phyloP scores from a whole-genome alignment of 2,888 invertebrate species.

The Drosophila siamana region DNA sequence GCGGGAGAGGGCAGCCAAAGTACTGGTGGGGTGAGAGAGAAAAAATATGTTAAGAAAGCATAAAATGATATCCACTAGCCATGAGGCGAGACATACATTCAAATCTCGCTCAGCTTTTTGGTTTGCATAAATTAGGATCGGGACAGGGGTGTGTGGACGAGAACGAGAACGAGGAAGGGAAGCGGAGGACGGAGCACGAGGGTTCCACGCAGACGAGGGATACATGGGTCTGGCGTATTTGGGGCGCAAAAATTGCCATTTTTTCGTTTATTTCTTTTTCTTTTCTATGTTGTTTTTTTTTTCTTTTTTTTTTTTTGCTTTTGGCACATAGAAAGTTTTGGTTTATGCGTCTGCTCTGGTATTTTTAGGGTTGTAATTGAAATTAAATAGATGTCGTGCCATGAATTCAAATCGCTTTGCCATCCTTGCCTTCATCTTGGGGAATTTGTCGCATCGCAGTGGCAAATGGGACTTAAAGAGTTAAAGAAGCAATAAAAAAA shows the following conservation, averaged over 20 bases:
- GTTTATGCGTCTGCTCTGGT: constrained; percentile 78
- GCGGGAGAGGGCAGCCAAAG: neutral
- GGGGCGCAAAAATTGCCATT: constrained; percentile 68
- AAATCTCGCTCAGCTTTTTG: constrained; percentile 71
- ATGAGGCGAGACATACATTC: constrained; percentile 40
- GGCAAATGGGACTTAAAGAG: constrained; percentile 58
- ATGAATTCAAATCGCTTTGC: constrained; percentile 72
- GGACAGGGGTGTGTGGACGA: constrained; percentile 6
- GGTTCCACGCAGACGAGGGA: constrained; percentile 10
- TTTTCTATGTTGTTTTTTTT: neutral
- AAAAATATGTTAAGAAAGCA: constrained; percentile 82
- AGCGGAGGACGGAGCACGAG: neutral
- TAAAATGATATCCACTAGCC: constrained; percentile 74
- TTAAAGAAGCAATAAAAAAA: constrained; percentile 30
- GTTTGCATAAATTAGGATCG: constrained; percentile 76
- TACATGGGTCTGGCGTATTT: constrained; percentile 49
- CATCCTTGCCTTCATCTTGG: constrained; percentile 18
- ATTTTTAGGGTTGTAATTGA: constrained; percentile 79
- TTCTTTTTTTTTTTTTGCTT: constrained; percentile 16
- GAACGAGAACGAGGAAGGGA: neutral
- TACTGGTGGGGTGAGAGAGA: constrained; percentile 6
- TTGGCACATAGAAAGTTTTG: constrained; percentile 61
- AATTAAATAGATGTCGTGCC: constrained; percentile 81
- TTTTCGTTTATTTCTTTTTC: constrained; percentile 33
- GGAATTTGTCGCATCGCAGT: constrained; percentile 36